These are phyloP conservation scores for Portevinia maculata DNA, from an alignment of 2,888 invertebrate species.

Conservation along the genomic window DNA sequence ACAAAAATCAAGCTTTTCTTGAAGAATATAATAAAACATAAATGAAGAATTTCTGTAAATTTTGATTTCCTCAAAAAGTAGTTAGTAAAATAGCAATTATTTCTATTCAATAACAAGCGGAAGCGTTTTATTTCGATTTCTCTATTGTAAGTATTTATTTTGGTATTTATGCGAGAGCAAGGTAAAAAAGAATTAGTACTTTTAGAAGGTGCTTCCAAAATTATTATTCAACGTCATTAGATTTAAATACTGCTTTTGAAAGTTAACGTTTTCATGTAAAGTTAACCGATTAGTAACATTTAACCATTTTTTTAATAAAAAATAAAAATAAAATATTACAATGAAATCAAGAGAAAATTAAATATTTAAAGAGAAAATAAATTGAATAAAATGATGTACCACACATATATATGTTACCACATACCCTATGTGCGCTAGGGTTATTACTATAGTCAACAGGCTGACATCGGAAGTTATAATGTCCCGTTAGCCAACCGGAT, in stretches of 20 bases:
- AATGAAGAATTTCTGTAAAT: slow-evolving; percentile 22
- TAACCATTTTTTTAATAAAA: background rate
- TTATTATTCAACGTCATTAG: slow-evolving; percentile 39
- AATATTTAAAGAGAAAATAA: slow-evolving; percentile 42
- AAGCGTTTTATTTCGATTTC: slow-evolving; percentile 19
- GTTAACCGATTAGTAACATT: slow-evolving; percentile 41
- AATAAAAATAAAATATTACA: slow-evolving; percentile 4
- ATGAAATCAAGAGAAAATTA: slow-evolving; percentile 9
- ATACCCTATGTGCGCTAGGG: slow-evolving; percentile 95
- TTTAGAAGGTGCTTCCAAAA: slow-evolving; percentile 14
- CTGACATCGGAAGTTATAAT: slow-evolving; percentile 97
- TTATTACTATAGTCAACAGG: slow-evolving; percentile 97
- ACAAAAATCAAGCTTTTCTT: background rate
- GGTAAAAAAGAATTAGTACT: slow-evolving; percentile 5
- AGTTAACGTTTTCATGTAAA: slow-evolving; percentile 1
- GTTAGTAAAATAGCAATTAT: slow-evolving; percentile 50
- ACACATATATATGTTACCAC: slow-evolving; percentile 79
- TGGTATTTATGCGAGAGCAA: slow-evolving; percentile 50
- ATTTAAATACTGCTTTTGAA: slow-evolving; percentile 4
- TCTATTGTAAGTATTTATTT: background rate
- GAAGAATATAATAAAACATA: slow-evolving; percentile 3
- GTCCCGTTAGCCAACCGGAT: slow-evolving; percentile 97
- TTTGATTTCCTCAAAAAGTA: slow-evolving; percentile 27
- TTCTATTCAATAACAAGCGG: slow-evolving; percentile 13
- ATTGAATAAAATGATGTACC: slow-evolving; percentile 66